Percentiles rank a stretch among this genome's conserved stretches.
Evolutionary conservation across 2,113 vertebrate genomes (phyloP).

Genomic region (Montifringilla adamsi): DNA sequence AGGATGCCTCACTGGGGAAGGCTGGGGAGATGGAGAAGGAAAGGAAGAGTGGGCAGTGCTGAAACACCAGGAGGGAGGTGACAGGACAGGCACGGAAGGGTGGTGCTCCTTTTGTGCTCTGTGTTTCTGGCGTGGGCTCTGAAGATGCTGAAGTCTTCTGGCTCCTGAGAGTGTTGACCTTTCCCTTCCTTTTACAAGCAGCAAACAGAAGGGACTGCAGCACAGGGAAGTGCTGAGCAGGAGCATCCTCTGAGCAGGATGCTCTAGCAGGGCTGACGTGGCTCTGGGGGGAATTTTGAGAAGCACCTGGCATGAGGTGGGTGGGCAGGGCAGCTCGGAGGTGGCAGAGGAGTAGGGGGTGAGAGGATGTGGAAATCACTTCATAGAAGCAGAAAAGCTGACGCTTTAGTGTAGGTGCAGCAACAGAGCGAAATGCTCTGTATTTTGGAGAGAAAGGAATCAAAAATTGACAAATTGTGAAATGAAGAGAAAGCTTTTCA

Average conservation of each 20-base stretch:
- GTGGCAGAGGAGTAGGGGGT: background rate
- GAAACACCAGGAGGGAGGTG: background rate
- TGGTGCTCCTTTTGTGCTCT: background rate
- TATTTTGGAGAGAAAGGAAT: background rate
- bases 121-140: no score
- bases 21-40: background rate
- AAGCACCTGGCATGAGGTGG: rapidly evolving
- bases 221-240: background rate
- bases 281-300: background rate
- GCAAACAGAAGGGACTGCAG: background rate
- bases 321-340: background rate
- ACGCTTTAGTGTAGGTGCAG: background rate
- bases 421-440: background rate
- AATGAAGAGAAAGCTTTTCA: background rate
- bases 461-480: background rate
- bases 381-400: background rate
- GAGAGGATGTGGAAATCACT: background rate
- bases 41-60: no score
- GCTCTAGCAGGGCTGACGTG: background rate
- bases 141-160: background rate
- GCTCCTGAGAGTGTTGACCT: background rate
- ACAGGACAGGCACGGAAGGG: rapidly evolving
- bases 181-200: background rate
- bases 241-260: background rate
- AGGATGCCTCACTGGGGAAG: background rate